phyloP scores from a whole-genome alignment of 2,888 invertebrate species.

The Lamellibrachia columna region DNA sequence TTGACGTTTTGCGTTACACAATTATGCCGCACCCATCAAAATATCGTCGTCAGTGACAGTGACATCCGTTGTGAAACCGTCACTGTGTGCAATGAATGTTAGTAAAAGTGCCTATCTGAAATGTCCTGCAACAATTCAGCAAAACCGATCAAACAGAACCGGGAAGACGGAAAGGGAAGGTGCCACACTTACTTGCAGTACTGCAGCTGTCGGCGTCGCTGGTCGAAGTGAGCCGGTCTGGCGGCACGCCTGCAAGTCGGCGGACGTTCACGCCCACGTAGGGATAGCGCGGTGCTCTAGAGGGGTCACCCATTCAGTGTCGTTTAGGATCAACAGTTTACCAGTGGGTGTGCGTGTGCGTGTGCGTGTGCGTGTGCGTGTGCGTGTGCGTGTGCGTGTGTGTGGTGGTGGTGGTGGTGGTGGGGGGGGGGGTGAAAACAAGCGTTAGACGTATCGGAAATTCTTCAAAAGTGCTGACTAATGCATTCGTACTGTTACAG shows the following conservation, averaged over 20 bases:
- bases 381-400: too few relatives aligned
- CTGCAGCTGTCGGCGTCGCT: conserved; percentile 5
- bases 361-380: too few relatives aligned
- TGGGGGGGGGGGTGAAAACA: too few relatives aligned
- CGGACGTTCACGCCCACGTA: neutral
- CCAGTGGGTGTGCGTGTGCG: neutral
- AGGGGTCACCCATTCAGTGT: neutral
- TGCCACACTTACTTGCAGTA: neutral
- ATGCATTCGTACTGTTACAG: neutral
- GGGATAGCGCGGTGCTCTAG: neutral
- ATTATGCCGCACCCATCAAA: neutral
- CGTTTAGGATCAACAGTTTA: neutral
- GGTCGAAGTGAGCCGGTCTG: neutral
- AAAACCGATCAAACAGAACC: neutral
- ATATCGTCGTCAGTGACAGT: neutral
- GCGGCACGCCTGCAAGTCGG: neutral
- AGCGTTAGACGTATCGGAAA: neutral
- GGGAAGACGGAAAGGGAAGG: neutral
- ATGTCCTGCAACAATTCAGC: neutral
- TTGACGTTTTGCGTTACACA: neutral
- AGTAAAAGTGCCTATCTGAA: neutral
- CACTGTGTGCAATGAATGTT: neutral
- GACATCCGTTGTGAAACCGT: neutral
- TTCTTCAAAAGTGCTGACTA: neutral
- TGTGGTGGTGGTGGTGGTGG: too few relatives aligned